These are phyloP conservation scores for Cinclus mexicanus DNA, from an alignment of 2,113 vertebrate genomes.

Conservation along the genomic window DNA sequence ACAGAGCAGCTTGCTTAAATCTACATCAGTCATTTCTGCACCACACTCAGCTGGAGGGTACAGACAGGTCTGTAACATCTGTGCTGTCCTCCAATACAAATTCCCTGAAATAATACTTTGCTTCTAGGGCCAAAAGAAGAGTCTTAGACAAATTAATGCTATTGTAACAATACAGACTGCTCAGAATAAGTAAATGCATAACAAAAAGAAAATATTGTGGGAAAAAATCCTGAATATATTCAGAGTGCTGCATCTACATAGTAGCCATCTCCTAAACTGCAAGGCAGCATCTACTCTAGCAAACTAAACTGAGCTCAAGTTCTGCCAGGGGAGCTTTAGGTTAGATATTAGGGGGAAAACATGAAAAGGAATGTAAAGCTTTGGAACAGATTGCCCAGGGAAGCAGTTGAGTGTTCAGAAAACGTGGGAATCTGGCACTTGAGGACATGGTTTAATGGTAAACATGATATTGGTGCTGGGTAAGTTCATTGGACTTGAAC, in stretches of 20 bases:
- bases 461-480: neutral
- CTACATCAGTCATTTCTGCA: neutral
- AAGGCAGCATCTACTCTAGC: neutral
- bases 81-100: neutral
- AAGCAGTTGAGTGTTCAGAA: neutral
- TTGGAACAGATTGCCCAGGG: neutral
- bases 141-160: neutral
- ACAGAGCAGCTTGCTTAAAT: neutral
- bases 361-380: neutral
- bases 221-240: neutral
- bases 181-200: neutral
- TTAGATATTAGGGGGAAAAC: neutral
- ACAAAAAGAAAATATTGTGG: neutral
- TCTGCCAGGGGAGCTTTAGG: neutral
- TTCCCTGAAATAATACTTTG: neutral
- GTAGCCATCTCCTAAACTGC: neutral
- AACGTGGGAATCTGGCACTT: neutral
- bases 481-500: neutral
- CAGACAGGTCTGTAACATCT: neutral
- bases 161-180: neutral
- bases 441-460: neutral
- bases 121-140: neutral
- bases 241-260: neutral
- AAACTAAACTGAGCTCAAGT: neutral
- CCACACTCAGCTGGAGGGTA: neutral